Conservation (phyloP, 2,113 vertebrate genomes). For the Myotis yumanensis region DNA sequence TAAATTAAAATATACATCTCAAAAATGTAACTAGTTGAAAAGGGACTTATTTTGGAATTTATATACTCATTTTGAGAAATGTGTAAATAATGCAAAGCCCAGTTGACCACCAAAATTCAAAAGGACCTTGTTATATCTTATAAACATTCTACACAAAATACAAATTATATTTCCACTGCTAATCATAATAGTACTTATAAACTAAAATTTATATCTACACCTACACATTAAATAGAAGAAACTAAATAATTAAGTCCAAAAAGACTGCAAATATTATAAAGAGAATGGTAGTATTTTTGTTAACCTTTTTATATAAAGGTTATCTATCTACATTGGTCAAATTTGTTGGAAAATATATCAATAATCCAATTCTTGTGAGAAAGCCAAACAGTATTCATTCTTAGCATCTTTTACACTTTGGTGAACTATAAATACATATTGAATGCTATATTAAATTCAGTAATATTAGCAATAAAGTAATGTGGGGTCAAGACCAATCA, state of each 20-base stretch:
- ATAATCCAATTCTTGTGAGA: neutral
- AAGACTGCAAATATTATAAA: neutral
- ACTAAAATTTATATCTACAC: constrained; percentile 1
- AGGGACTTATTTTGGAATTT: neutral
- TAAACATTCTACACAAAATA: neutral
- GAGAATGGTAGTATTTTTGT: neutral
- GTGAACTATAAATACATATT: constrained; percentile 17
- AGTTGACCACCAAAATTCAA: constrained; percentile 34
- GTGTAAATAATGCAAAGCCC: constrained; percentile 1
- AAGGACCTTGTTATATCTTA: neutral
- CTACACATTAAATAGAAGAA: constrained; percentile 8
- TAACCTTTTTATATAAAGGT: constrained; percentile 15
- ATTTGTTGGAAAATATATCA: constrained; percentile 21
- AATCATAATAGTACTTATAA: neutral
- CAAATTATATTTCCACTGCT: neutral
- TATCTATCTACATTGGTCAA: neutral
- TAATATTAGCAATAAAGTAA: constrained; percentile 32
- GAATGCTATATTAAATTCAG: neutral
- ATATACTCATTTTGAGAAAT: constrained; percentile 46
- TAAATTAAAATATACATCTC: neutral
- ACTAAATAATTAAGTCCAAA: neutral
- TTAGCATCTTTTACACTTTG: constrained; percentile 39
- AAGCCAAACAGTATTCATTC: constrained; percentile 21
- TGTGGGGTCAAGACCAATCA: neutral
- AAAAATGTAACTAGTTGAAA: constrained; percentile 17